These are phyloP conservation scores for Xiphophorus birchmanni DNA, from an alignment of 2,797 vertebrate species.

Conservation along the genomic window DNA sequence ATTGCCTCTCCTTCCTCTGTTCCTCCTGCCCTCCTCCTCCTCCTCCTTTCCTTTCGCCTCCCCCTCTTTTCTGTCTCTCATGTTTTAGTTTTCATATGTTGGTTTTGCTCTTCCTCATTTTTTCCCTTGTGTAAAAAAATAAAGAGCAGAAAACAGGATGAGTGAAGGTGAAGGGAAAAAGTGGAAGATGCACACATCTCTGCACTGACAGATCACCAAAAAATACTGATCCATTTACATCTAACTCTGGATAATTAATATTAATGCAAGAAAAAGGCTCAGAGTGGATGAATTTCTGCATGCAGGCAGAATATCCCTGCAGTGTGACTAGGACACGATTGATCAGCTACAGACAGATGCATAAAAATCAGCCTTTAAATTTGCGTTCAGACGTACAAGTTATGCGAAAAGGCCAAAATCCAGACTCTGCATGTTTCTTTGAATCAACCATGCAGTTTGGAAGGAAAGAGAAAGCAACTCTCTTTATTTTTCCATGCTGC, in stretches of 20 bases:
- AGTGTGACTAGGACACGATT: constrained; percentile 63
- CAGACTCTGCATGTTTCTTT: constrained; percentile 69
- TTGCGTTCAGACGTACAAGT: constrained; percentile 64
- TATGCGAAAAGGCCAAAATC: constrained; percentile 59
- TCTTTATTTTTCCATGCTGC: constrained; percentile 41
- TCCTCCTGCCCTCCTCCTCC: constrained; percentile 44
- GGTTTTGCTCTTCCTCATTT: constrained; percentile 81
- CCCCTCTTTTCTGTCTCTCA: constrained; percentile 61
- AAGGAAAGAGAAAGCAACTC: constrained; percentile 64
- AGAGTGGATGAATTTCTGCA: constrained; percentile 46
- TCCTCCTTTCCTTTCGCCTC: constrained; percentile 17
- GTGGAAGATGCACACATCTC: constrained; percentile 41
- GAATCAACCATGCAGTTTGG: constrained; percentile 76
- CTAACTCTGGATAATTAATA: constrained; percentile 57
- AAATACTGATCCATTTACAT: constrained; percentile 70
- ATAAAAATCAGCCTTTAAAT: constrained; percentile 63
- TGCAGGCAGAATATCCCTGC: constrained; percentile 47
- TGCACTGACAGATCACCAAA: constrained; percentile 66
- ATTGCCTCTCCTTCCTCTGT: constrained; percentile 78
- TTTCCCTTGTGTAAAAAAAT: constrained; percentile 80
- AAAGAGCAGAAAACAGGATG: constrained; percentile 75
- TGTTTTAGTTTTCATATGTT: constrained; percentile 82
- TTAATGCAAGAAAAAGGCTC: constrained; percentile 44
- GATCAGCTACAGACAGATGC: constrained; percentile 68
- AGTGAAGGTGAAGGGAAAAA: constrained; percentile 48